Evolutionary conservation across 1,140 invertebrate genomes (phyloP).

Genomic region (Drosophila nikananu): DNA sequence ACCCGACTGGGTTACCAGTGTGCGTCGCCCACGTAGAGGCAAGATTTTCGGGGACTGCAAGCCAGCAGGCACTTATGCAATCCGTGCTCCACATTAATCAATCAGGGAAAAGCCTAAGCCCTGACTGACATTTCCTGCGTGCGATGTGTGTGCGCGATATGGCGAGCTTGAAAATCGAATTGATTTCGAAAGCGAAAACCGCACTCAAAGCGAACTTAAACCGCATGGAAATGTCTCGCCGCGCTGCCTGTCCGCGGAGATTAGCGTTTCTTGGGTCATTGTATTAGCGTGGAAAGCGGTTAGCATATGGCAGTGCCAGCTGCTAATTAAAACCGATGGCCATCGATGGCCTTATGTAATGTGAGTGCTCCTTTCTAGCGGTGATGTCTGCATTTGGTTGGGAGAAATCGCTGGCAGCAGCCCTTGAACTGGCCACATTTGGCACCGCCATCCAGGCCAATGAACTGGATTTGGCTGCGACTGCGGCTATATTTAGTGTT

Average conservation of each 20-base stretch:
- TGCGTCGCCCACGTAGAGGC: slow-evolving; percentile 33
- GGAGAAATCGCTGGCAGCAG: slow-evolving; percentile 50
- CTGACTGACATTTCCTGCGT: slow-evolving; percentile 76
- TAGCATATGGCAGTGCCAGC: slow-evolving; percentile 28
- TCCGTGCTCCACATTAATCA: slow-evolving; percentile 71
- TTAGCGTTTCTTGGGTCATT: slow-evolving; percentile 56
- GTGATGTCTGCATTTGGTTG: slow-evolving; percentile 53
- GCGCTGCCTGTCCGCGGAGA: slow-evolving; percentile 56
- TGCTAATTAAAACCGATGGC: slow-evolving; percentile 63
- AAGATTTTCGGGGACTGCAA: slow-evolving; percentile 34
- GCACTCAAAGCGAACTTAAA: slow-evolving; percentile 28
- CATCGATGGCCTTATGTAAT: slow-evolving; percentile 19
- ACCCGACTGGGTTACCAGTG: slow-evolving; percentile 62
- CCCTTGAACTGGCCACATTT: slow-evolving; percentile 77
- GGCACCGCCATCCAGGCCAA: slow-evolving; percentile 67
- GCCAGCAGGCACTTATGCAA: slow-evolving; percentile 58
- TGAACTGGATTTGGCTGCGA: slow-evolving; percentile 26
- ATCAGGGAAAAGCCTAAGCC: slow-evolving; percentile 60
- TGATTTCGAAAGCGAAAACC: slow-evolving; percentile 79
- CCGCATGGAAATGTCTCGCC: slow-evolving; percentile 40
- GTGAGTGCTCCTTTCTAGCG: background rate
- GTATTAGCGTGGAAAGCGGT: slow-evolving; percentile 26
- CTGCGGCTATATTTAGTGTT: slow-evolving; percentile 67
- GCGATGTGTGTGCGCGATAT: slow-evolving; percentile 62
- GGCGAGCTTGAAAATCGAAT: slow-evolving; percentile 42